Evolutionary conservation across 1,140 invertebrate genomes (phyloP).

Genomic region (Muscidifurax raptorellus): DNA sequence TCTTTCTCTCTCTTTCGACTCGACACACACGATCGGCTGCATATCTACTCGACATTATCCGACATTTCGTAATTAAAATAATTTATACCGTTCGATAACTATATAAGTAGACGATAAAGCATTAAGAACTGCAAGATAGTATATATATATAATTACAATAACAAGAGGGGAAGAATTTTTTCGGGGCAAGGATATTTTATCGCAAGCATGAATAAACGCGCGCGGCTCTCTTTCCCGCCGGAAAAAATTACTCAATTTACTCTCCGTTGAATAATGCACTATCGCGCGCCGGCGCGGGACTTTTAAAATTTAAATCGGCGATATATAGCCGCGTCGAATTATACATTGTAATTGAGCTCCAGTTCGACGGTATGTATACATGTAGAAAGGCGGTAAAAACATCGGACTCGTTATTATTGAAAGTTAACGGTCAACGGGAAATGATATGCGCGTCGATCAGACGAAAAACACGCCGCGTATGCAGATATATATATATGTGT

Average conservation of each 20-base stretch:
- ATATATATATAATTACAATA: slow-evolving; percentile 55
- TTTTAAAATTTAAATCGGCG: slow-evolving; percentile 20
- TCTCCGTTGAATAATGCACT: neutral
- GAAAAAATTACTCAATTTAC: slow-evolving; percentile 9
- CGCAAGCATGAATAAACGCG: slow-evolving; percentile 9
- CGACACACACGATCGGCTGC: slow-evolving; percentile 3
- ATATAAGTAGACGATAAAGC: slow-evolving; percentile 46
- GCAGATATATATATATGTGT: slow-evolving; percentile 21
- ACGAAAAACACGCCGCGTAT: slow-evolving; percentile 30
- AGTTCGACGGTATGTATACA: neutral
- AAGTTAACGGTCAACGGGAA: slow-evolving; percentile 26
- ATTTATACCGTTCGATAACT: slow-evolving; percentile 52
- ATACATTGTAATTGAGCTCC: slow-evolving; percentile 11
- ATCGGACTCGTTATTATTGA: slow-evolving; percentile 28
- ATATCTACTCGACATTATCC: slow-evolving; percentile 46
- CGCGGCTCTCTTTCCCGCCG: neutral
- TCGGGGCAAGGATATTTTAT: slow-evolving; percentile 30
- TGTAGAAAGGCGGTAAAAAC: neutral
- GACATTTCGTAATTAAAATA: slow-evolving; percentile 55
- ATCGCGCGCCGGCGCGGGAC: neutral
- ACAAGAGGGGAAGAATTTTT: slow-evolving; percentile 17
- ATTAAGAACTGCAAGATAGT: slow-evolving; percentile 35
- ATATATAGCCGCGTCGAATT: neutral
- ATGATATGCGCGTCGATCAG: neutral
- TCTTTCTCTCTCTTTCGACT: neutral